Conservation (phyloP, 92 coral and sea anemone species). For the Parazoanthus atlanticus region DNA sequence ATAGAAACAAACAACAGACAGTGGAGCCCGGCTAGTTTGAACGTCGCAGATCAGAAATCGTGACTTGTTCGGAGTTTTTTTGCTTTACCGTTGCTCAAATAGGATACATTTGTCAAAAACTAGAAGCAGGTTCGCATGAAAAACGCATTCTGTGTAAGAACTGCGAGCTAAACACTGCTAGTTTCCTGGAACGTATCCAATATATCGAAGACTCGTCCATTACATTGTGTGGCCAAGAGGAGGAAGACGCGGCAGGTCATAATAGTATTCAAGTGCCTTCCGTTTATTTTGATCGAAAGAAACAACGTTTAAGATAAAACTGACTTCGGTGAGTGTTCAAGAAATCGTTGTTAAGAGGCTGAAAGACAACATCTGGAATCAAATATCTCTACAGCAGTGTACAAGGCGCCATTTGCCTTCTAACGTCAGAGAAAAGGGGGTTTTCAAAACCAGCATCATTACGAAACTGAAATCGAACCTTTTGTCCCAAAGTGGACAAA, state of each 20-base stretch:
- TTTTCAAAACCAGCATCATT: conserved; percentile 15
- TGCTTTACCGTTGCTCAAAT: background rate
- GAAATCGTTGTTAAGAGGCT: background rate
- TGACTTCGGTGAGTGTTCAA: background rate
- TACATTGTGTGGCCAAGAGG: background rate
- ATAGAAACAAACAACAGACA: conserved; percentile 38
- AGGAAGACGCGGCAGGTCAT: background rate
- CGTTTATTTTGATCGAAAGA: conserved; percentile 36
- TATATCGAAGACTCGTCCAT: background rate
- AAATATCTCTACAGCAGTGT: conserved; percentile 17
- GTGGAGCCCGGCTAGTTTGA: conserved; percentile 49
- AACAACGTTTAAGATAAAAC: conserved; percentile 11
- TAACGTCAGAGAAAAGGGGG: background rate
- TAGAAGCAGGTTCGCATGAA: background rate
- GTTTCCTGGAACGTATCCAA: conserved; percentile 24
- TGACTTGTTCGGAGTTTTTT: background rate
- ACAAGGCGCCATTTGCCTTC: conserved; percentile 13
- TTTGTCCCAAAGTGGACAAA: conserved; percentile 39
- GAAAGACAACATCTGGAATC: background rate
- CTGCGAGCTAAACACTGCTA: background rate
- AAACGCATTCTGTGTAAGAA: background rate
- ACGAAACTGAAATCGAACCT: conserved; percentile 22
- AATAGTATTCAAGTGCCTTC: background rate
- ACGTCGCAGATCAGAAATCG: conserved; percentile 23
- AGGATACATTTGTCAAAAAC: background rate